Evolutionary conservation across 2,888 invertebrate species (phyloP), one percentile per base, ranked within the genome.

Genomic region (Spodoptera picta): DNA sequence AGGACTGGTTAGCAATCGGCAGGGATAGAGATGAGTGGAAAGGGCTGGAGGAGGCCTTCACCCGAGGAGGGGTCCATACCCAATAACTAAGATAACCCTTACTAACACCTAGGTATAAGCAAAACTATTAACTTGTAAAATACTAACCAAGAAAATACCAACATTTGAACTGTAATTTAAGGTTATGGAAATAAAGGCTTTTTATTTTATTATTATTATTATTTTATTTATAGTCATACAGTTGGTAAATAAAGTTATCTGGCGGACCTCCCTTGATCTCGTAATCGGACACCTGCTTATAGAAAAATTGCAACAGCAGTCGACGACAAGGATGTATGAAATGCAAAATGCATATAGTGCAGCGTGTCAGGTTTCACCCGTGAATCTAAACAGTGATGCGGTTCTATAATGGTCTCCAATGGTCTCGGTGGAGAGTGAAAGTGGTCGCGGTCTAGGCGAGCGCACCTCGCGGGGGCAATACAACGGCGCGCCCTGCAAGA

Each of bases 351-450:
- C 65, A 75, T 62, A 36, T 55, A 68, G 66, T 36, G 56, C 50
- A 53, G 49, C 47, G 78, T 73, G 49, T 79, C 80, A 60, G 46
- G 66, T 75, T 77, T 79, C 77, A 54, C 57, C 54, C 62, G 68
- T 74, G 66, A 71, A 56, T 73, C 56, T 68, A 65, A 77, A 79
- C 55, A 77, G 75, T 62, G 74, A 77, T 65, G 73, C 56, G 74
- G 74, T 73, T 74, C 76, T 79, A 77, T 80, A 79, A 79, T 77
- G 80, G 71, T 77, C 73, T 82, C 77, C 82, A 80, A 85, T 87
- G 89, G 89, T 87, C 83, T 79, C 80, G 51, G 73, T 70, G 79
- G 90, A 90, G 81, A 92, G 92, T 90, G 92, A 93, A 92, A 93
- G 92, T 92, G 87, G 85, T 84, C 84, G 83, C 79, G 81, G 83